A percentile compares a stretch with the other conserved stretches of the same genome.
phyloP scores from a whole-genome alignment of 2,797 vertebrate species.

The Brachyrhaphis roseni region DNA sequence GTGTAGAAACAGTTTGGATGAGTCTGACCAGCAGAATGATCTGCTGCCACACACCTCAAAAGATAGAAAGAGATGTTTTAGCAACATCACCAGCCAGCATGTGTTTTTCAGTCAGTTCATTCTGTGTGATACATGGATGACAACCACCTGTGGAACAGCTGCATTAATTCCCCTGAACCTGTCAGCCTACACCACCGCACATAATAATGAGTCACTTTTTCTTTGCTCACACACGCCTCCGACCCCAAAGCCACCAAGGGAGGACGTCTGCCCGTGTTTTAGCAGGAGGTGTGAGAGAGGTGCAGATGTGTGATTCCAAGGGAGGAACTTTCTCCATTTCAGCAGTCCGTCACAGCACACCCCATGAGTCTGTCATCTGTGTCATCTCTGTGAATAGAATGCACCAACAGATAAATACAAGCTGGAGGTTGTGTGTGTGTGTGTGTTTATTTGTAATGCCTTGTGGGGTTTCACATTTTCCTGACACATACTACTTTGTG shows the following conservation, averaged over 20 bases:
- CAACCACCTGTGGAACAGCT: constrained; percentile 23
- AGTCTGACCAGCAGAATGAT: too few relatives aligned
- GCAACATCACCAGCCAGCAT: neutral
- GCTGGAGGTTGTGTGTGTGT: neutral
- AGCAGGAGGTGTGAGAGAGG: constrained; percentile 37
- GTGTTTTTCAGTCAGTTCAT: neutral
- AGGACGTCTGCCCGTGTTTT: constrained; percentile 22
- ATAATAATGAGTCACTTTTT: constrained; percentile 12
- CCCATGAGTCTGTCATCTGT: constrained; percentile 20
- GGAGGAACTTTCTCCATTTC: constrained; percentile 26
- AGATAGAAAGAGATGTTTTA: neutral
- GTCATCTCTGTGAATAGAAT: constrained; percentile 22
- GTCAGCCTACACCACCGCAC: constrained; percentile 38
- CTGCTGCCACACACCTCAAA: neutral
- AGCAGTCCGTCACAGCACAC: constrained; percentile 29
- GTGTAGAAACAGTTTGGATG: too few relatives aligned
- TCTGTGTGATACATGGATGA: constrained; percentile 11
- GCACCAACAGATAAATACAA: constrained; percentile 11
- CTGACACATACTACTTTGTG: too few relatives aligned
- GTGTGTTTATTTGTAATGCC: neutral
- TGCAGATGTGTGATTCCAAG: constrained; percentile 8
- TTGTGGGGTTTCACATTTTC: too few relatives aligned
- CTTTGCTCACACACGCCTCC: constrained; percentile 36
- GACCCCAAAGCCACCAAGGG: constrained; percentile 20
- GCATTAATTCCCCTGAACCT: constrained; percentile 7